These are phyloP conservation scores for Gouania willdenowi DNA, from an alignment of 2,797 vertebrate genomes.

Conservation along the genomic window DNA sequence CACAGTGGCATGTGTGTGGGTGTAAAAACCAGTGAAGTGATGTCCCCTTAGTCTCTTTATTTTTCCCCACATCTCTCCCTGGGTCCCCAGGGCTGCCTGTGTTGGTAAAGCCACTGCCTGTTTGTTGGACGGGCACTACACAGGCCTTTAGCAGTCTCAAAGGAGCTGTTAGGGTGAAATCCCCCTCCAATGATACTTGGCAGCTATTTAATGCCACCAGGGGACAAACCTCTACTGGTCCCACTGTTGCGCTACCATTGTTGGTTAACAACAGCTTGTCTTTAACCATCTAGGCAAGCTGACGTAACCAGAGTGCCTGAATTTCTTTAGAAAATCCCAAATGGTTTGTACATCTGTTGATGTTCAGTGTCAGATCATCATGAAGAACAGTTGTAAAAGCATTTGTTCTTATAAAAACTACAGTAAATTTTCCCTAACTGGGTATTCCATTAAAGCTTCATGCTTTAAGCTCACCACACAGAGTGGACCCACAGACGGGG, in stretches of 20 bases:
- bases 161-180: constrained; percentile 65
- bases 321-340: too few relatives aligned
- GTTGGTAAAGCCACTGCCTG: constrained; percentile 38
- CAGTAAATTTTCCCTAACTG: too few relatives aligned
- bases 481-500: too few relatives aligned
- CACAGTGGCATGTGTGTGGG: constrained; percentile 56
- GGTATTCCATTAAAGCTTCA: too few relatives aligned
- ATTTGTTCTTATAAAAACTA: too few relatives aligned
- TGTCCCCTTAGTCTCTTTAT: constrained; percentile 28
- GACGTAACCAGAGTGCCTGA: constrained; percentile 4
- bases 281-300: constrained; percentile 1
- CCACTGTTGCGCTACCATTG: constrained; percentile 15
- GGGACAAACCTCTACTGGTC: constrained; percentile 50
- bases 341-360: too few relatives aligned
- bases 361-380: neutral
- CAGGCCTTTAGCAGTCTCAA: constrained; percentile 47
- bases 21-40: constrained; percentile 65
- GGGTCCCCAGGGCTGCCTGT: constrained; percentile 33
- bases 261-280: neutral
- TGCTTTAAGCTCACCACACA: too few relatives aligned
- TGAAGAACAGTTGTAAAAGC: too few relatives aligned
- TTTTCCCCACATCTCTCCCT: constrained; percentile 18
- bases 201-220: constrained; percentile 50
- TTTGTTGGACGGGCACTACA: constrained; percentile 38
- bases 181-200: constrained; percentile 56